These are phyloP conservation scores for Notechis scutatus DNA, from an alignment of 2,113 vertebrate genomes.

Conservation along the genomic window DNA sequence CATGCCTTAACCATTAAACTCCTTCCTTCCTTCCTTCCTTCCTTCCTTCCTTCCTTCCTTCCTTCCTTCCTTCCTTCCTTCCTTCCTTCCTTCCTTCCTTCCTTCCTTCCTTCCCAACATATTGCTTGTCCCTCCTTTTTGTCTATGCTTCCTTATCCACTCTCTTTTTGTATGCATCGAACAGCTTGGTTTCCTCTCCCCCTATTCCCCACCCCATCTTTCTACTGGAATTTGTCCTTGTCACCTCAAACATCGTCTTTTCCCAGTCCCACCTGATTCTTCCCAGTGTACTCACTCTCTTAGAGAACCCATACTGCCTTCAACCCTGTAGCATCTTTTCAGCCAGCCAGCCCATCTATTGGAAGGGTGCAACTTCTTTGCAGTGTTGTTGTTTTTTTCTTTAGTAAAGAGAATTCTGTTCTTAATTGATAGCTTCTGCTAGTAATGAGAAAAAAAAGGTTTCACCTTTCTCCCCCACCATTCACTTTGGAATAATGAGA, in stretches of 20 bases:
- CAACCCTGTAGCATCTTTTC: not conserved
- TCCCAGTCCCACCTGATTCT: not conserved
- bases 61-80: not conserved
- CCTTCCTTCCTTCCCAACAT: not conserved
- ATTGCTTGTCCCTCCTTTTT: not conserved
- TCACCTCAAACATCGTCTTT: not conserved
- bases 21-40: not conserved
- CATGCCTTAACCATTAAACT: not conserved
- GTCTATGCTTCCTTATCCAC: not conserved
- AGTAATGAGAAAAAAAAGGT: not conserved
- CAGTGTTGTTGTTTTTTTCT: not conserved
- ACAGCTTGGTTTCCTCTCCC: not conserved
- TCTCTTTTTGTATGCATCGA: not conserved
- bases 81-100: not conserved
- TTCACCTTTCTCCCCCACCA: not conserved
- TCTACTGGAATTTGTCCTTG: not conserved
- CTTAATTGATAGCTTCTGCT: not conserved
- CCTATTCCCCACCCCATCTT: not conserved
- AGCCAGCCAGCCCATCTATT: not conserved
- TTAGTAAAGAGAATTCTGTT: not conserved
- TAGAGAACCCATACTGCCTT: not conserved
- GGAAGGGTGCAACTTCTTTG: not conserved
- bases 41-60: not conserved
- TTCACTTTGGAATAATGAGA: not conserved
- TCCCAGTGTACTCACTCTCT: not conserved